Evolutionary conservation across 2,113 vertebrate species (phyloP).

Genomic region (Grallaria varia): DNA sequence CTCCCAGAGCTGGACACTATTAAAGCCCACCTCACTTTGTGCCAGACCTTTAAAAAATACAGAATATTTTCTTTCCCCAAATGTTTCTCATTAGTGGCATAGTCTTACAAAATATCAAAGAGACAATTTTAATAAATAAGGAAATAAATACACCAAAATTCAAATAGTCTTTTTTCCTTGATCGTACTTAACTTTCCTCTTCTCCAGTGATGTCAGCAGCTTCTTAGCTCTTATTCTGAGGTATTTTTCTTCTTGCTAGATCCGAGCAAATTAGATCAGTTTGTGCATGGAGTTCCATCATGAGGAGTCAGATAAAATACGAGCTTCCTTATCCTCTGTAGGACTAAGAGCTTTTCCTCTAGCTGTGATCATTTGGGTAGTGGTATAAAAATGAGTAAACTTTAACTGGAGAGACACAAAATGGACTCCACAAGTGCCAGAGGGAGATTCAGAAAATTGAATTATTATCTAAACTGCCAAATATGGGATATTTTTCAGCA

Average conservation of each 20-base stretch:
- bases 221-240: not conserved
- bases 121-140: not conserved
- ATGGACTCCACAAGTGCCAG: not conserved
- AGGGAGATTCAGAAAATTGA: conserved; percentile 20
- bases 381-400: not conserved
- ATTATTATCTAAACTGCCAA: conserved; percentile 12
- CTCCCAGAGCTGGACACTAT: not conserved
- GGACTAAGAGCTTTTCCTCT: conserved; percentile 40
- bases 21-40: not conserved
- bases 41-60: not conserved
- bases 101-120: not conserved
- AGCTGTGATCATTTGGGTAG: conserved; percentile 25
- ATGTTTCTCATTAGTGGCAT: not conserved
- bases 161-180: not conserved
- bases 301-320: not conserved
- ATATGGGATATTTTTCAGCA: conserved; percentile 9
- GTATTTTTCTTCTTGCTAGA: not conserved
- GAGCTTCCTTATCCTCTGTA: conserved; percentile 1
- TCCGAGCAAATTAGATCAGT: not conserved
- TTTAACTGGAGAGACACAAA: not conserved
- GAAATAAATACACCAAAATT: not conserved
- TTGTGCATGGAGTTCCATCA: conserved; percentile 1
- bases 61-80: not conserved
- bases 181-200: not conserved
- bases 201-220: not conserved